A percentile compares a stretch with the other conserved stretches of the same genome.
Conservation (phyloP, 2,113 vertebrate genomes). For the Cyanoderma ruficeps region DNA sequence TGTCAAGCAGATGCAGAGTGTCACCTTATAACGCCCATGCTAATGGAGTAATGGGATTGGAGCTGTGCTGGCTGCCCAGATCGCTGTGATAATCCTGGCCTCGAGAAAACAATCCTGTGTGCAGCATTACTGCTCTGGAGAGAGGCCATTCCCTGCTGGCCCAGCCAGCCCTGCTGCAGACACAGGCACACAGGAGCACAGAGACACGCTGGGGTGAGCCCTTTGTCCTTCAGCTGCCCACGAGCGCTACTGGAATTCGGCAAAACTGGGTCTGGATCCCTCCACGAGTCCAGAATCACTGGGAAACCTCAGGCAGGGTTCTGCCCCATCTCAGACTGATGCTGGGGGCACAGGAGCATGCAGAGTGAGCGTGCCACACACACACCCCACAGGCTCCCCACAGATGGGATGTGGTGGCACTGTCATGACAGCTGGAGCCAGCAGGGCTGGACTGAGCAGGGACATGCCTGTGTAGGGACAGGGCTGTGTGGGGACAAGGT, state of each 20-base stretch:
- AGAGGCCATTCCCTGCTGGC: neutral
- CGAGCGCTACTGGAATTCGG: neutral
- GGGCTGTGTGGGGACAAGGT: too few species aligned
- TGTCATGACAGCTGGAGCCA: rapidly evolving
- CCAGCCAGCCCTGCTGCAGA: neutral
- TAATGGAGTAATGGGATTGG: slow-evolving; percentile 39
- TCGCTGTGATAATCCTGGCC: neutral
- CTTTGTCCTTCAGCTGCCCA: neutral
- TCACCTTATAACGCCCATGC: slow-evolving; percentile 31
- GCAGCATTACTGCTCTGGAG: slow-evolving; percentile 19
- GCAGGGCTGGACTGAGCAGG: rapidly evolving
- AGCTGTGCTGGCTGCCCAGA: neutral
- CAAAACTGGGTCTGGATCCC: neutral
- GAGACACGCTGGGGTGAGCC: rapidly evolving
- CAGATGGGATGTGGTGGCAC: rapidly evolving
- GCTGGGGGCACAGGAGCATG: neutral
- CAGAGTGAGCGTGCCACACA: too few species aligned
- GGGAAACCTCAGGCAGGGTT: rapidly evolving
- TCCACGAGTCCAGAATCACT: rapidly evolving
- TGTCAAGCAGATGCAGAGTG: slow-evolving; percentile 46
- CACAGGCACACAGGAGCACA: neutral
- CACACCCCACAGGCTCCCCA: rapidly evolving
- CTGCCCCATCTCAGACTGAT: neutral
- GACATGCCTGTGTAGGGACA: rapidly evolving
- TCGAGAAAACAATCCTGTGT: slow-evolving; percentile 2